Base-by-base conservation (phyloP, 37 sponge, comb jelly and placozoan species). In the Crambe crambe region DNA sequence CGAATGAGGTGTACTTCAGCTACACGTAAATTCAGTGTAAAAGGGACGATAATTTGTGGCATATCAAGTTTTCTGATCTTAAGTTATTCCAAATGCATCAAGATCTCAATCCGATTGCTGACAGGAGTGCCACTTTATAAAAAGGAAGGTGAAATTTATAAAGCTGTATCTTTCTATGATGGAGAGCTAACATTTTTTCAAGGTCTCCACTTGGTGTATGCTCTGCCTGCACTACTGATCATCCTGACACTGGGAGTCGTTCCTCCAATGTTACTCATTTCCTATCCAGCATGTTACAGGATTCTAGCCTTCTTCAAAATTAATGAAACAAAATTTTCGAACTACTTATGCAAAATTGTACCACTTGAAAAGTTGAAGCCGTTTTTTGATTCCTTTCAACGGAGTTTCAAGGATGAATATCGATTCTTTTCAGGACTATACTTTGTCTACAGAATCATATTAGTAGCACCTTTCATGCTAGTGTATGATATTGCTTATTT, bases 11-110 rank as follows among this genome's bases (percentile, higher is more conserved):
- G n/a, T n/a, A 54, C 36, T 10, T 2, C 20, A 58, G 15, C 15
- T 35, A 34, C 3, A 15, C 51, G 10, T 15, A 47, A 47, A 12
- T 12, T 47, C 51, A 47, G 12, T 12, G 12, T 47, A 15, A 47
- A 47, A 47, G 12, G 10, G 6, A 15, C 73, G 0, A 64, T 81
- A 4, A 72, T 72, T 31, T 47, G 72, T 60, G 82, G 82, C 0
- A 29, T 81, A 18, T 72, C 82, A 41, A 63, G 73, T 40, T 81
- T 81, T 20, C 23, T 81, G 23, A 64, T 81, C 0, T 36, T 81
- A 34, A 59, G 62, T 35, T 81, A 81, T 32, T 58, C 82, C 3
- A 47, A 81, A 36, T 61, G 64, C 25, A 40, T 47, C 0, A 17
- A 31, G 17, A 65, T 61, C 9, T 44, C 82, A 1, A 22, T 81